phyloP scores from a whole-genome alignment of 2,113 vertebrate species.

The Crotalus viridis region DNA sequence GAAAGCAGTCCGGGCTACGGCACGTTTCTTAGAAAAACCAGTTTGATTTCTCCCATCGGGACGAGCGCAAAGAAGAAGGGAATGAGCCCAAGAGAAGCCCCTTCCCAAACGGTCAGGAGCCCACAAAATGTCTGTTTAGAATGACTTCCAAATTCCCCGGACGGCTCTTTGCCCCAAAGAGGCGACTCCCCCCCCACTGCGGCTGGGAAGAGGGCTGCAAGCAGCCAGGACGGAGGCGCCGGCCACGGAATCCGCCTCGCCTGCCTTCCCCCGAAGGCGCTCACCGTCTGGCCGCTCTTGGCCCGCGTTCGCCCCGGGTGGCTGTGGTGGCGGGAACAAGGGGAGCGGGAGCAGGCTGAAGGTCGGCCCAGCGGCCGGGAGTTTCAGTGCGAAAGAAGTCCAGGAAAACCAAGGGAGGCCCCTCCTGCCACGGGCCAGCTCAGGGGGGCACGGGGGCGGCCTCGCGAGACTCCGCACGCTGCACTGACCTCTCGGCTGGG shows the following conservation, averaged over 20 bases:
- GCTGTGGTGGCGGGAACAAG: too few relatives aligned
- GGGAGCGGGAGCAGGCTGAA: background rate
- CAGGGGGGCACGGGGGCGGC: background rate
- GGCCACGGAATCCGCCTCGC: too few relatives aligned
- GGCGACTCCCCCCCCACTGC: background rate
- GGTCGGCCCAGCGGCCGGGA: too few relatives aligned
- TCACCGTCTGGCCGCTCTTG: too few relatives aligned
- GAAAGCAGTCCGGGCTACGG: background rate
- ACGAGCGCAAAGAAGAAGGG: background rate
- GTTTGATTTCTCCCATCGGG: accelerated
- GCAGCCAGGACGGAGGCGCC: too few relatives aligned
- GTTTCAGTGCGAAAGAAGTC: too few relatives aligned
- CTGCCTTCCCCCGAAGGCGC: too few relatives aligned
- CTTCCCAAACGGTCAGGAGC: background rate
- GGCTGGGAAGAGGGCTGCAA: background rate
- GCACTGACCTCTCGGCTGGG: conserved; percentile 53
- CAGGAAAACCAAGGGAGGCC: too few relatives aligned
- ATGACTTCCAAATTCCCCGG: background rate
- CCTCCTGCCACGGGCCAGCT: background rate
- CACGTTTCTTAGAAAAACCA: accelerated
- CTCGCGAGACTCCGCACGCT: background rate
- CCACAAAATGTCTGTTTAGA: background rate
- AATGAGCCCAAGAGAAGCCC: background rate
- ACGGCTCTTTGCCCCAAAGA: background rate
- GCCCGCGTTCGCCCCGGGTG: too few relatives aligned